Base-by-base conservation (phyloP, 2,113 vertebrate genomes). In the Pseudopodoces humilis region DNA sequence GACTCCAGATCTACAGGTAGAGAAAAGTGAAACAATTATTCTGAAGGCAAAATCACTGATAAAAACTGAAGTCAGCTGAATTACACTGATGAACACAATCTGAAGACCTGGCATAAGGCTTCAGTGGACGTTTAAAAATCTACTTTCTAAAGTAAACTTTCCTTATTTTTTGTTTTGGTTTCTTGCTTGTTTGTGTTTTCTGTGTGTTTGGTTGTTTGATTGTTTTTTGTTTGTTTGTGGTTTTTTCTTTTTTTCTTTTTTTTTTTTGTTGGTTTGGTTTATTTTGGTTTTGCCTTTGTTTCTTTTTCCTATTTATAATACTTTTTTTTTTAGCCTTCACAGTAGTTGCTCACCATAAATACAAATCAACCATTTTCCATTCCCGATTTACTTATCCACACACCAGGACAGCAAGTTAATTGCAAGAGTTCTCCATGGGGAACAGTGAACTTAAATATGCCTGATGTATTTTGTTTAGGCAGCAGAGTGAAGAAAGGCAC, bases 361-460 rank as follows among this genome's bases (percentile, higher is more conserved):
- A 82, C 88, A 97, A 94, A 96, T 94, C 96, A 97, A 91, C 92
- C 74, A 91, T 96, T 86, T 84, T 71, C 94, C 86, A 69, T 90
- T 96, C 81, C 80, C 39, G 88, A 96, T 97, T 98, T 97, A 94
- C 94, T 97, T 94, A 96, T 97, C 94, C 89, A 84, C 97, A 83
- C 96, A 96, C 83, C 83, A 95, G 96, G 97, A 98, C 69, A 97
- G 89, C 94, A 95, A 97, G 67, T 97, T 97, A 97, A 97, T 97
- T 98, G 97, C 94, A 93, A 70, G 85, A 90, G 77, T 47, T 92
- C 92, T 90, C 95, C 4, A 8, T 90, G 94, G 97, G 77, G 88
- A 97, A 79, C 59, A 59, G 65, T 81, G 93, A 96, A 96, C 93
- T 95, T 96, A 93, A 94, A 78, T 77, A 43, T 70, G 90, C 77